phyloP scores from a whole-genome alignment of 1,140 invertebrate genomes.

The Eriocheir sinensis region DNA sequence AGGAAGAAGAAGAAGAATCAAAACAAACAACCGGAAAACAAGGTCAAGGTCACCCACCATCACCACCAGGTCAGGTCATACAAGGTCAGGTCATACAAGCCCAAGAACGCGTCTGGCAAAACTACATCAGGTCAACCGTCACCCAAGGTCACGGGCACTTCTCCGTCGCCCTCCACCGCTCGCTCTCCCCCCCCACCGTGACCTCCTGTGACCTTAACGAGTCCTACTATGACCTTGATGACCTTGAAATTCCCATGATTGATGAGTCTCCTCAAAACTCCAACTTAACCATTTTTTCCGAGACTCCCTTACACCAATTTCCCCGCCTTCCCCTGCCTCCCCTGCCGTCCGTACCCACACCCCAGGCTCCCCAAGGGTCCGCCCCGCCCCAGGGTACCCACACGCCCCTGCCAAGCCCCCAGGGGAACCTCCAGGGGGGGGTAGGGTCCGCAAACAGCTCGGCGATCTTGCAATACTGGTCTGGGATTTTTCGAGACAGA shows the following conservation, averaged over 20 bases:
- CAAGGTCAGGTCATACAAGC: background rate
- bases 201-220: background rate
- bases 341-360: background rate
- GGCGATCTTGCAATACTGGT: too few species aligned
- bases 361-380: background rate
- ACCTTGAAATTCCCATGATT: background rate
- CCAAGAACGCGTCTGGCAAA: background rate
- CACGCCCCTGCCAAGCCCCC: background rate
- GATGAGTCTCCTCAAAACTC: too few species aligned
- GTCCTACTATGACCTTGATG: background rate
- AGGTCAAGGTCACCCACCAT: background rate
- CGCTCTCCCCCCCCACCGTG: background rate
- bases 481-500: too few species aligned
- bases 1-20: too few species aligned
- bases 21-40: too few species aligned
- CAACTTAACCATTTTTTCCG: too few species aligned
- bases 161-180: background rate
- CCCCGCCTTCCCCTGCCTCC: too few species aligned
- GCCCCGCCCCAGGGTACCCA: background rate
- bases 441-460: background rate
- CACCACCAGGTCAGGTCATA: background rate
- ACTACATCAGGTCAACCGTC: background rate
- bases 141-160: background rate
- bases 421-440: background rate
- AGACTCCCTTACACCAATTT: too few species aligned